phyloP scores from a whole-genome alignment of 2,113 vertebrate species.

The Solenodon paradoxus region DNA sequence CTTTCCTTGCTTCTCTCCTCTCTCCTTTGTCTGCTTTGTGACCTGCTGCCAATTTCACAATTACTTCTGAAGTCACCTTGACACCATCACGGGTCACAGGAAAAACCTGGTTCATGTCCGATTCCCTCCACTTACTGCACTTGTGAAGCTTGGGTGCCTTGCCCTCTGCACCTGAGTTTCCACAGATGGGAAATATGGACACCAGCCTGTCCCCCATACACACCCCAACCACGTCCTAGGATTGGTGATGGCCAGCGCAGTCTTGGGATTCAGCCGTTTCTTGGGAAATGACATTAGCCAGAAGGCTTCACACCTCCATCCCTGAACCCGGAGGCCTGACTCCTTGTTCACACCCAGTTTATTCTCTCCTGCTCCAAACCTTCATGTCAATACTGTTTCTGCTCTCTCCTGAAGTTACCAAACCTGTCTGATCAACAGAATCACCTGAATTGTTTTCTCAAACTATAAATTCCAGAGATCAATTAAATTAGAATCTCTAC shows the following conservation, averaged over 20 bases:
- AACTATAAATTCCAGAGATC: neutral
- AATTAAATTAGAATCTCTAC: neutral
- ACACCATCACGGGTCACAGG: neutral
- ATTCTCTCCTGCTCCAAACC: neutral
- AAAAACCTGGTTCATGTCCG: neutral
- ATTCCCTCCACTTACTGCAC: neutral
- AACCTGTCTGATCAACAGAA: neutral
- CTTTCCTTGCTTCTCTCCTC: neutral
- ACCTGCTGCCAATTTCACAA: neutral
- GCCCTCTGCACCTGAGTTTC: neutral
- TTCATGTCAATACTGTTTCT: no score
- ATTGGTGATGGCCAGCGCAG: neutral
- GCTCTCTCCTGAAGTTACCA: neutral
- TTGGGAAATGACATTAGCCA: no score
- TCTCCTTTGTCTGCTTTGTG: neutral
- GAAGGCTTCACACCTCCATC: no score
- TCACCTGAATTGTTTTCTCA: neutral
- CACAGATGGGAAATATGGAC: neutral
- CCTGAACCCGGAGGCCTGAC: neutral
- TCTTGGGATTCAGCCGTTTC: no score
- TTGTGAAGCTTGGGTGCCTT: neutral
- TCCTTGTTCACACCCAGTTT: accelerated
- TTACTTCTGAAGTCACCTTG: neutral
- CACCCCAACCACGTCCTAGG: no score
- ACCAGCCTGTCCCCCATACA: neutral